Evolutionary conservation across 1,140 invertebrate species (phyloP).

Genomic region (Penaeus chinensis): DNA sequence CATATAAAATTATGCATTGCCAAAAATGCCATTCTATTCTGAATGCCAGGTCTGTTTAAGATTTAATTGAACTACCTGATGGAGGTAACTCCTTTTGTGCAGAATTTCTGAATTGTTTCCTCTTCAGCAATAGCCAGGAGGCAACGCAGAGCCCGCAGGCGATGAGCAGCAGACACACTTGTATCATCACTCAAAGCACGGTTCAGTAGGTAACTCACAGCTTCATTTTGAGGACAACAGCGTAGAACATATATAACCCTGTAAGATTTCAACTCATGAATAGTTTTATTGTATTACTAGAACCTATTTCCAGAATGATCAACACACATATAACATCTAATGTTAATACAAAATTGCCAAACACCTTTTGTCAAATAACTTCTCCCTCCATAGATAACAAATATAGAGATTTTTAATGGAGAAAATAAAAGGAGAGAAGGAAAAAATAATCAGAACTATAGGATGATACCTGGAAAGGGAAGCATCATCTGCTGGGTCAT

Average conservation of each 20-base stretch:
- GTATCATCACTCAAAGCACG: conserved; percentile 47
- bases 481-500: conserved; percentile 13
- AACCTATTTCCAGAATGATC: neutral
- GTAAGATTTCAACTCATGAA: neutral
- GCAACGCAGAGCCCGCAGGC: conserved; percentile 52
- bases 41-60: neutral
- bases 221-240: conserved; percentile 52
- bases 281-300: neutral
- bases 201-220: conserved; percentile 55
- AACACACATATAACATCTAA: neutral
- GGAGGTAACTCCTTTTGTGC: conserved; percentile 22
- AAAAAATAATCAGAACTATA: too few relatives aligned
- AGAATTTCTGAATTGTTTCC: conserved; percentile 41
- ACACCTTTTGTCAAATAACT: neutral
- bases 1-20: neutral
- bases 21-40: too few relatives aligned
- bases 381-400: neutral
- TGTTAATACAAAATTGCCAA: neutral
- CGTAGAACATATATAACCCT: conserved; percentile 53
- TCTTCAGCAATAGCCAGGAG: conserved; percentile 59
- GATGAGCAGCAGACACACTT: conserved; percentile 37
- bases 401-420: neutral
- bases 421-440: neutral
- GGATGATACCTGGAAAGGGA: conserved; percentile 42
- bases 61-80: conserved; percentile 33